Evolutionary conservation across 2,797 vertebrate genomes (phyloP).

Genomic region (Arremon brunneinucha): DNA sequence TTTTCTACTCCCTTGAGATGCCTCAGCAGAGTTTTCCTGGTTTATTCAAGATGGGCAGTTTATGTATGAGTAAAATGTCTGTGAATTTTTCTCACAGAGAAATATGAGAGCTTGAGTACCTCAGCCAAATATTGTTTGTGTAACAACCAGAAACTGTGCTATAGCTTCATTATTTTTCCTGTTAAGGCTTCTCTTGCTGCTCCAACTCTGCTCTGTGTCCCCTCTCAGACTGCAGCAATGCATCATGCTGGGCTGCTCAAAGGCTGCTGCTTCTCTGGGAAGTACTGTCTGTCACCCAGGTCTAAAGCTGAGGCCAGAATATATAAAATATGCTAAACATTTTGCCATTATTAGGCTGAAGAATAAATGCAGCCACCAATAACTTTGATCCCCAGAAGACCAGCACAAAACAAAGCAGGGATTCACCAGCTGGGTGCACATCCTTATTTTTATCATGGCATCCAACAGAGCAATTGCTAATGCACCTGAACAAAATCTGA

Average conservation of each 20-base stretch:
- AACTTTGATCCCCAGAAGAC: background rate
- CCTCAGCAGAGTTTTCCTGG: background rate
- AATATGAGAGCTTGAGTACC: background rate
- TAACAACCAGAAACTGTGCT: background rate
- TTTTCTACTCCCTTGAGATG: background rate
- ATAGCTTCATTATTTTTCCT: background rate
- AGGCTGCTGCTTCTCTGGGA: background rate
- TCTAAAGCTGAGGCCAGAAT: background rate
- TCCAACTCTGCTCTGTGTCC: background rate
- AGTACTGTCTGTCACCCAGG: background rate
- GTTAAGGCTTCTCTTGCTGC: background rate
- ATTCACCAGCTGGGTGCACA: background rate
- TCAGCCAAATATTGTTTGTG: background rate
- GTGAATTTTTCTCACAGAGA: background rate
- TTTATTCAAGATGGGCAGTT: background rate
- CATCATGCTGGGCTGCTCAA: background rate
- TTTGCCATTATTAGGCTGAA: background rate
- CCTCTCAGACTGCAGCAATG: background rate
- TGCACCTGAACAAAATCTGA: background rate
- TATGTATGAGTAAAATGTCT: background rate
- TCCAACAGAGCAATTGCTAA: background rate
- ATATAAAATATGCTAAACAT: background rate
- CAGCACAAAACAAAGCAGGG: background rate
- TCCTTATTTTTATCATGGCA: background rate
- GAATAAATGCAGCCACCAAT: background rate